phyloP scores from a whole-genome alignment of 2,113 vertebrate species.

The Phalacrocorax carbo region DNA sequence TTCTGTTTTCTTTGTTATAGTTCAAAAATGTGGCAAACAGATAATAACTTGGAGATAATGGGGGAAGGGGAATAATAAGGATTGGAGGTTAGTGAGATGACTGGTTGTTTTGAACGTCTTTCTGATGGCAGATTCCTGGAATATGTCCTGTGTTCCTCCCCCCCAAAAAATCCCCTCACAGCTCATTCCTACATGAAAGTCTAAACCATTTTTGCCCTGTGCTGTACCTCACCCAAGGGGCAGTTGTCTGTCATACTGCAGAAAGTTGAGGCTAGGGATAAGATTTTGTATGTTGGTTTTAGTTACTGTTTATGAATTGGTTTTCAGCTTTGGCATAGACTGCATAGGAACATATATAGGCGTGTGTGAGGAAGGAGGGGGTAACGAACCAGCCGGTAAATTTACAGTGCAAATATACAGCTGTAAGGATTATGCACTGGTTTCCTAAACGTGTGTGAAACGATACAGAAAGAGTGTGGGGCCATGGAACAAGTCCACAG shows the following conservation, averaged over 20 bases:
- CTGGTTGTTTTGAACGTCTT: background rate
- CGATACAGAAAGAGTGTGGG: background rate
- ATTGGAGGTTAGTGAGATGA: background rate
- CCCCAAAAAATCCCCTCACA: background rate
- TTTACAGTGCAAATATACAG: constrained; percentile 14
- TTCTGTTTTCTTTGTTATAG: constrained; percentile 3
- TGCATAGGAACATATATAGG: background rate
- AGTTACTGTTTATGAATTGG: background rate
- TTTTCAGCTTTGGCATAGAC: background rate
- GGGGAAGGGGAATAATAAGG: background rate
- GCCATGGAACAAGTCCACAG: background rate
- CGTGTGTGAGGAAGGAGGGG: background rate
- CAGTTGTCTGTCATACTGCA: background rate
- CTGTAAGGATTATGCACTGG: constrained; percentile 24
- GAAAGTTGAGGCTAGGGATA: background rate
- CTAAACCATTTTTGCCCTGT: background rate
- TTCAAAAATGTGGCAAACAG: background rate
- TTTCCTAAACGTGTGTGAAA: constrained; percentile 30
- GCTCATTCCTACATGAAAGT: background rate
- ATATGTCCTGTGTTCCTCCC: background rate
- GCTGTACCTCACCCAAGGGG: background rate
- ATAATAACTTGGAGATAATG: background rate
- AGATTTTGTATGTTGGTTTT: background rate
- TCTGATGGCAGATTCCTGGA: background rate
- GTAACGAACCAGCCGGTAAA: background rate